A percentile compares a stretch with the other conserved stretches of the same genome.
Conservation (phyloP, 1,140 invertebrate species). For the Chironomus tepperi region DNA sequence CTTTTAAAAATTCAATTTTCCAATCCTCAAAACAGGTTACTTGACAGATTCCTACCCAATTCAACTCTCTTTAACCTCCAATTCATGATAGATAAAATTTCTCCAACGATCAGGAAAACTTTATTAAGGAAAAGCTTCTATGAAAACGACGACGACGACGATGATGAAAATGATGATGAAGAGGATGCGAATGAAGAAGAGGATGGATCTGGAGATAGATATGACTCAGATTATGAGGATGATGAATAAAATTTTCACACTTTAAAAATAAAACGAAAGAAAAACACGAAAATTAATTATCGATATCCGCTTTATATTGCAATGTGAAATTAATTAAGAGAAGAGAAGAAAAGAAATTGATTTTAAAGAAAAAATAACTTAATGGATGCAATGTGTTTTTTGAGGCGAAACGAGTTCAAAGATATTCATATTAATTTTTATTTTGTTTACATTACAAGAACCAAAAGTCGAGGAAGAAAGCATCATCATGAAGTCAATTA, state of each 20-base stretch:
- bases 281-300: neutral
- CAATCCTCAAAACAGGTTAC: too few species aligned
- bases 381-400: constrained; percentile 1
- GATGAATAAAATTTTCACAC: neutral
- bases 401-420: neutral
- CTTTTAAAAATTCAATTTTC: too few species aligned
- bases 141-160: neutral
- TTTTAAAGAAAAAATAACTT: neutral
- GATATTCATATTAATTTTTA: neutral
- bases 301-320: constrained; percentile 6
- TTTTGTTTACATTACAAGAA: constrained; percentile 3
- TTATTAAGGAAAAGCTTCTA: too few species aligned
- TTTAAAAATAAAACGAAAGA: neutral
- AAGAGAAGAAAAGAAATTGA: neutral
- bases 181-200: neutral
- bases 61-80: too few species aligned
- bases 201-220: neutral
- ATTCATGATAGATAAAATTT: too few species aligned
- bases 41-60: too few species aligned
- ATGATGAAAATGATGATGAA: neutral
- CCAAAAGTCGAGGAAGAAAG: constrained; percentile 5
- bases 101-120: too few species aligned
- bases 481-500: neutral
- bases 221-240: neutral
- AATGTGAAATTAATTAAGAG: constrained; percentile 1